Percentiles rank a stretch among this genome's conserved stretches.
Conservation (phyloP, 2,113 vertebrate species). For the Eonycteris spelaea region DNA sequence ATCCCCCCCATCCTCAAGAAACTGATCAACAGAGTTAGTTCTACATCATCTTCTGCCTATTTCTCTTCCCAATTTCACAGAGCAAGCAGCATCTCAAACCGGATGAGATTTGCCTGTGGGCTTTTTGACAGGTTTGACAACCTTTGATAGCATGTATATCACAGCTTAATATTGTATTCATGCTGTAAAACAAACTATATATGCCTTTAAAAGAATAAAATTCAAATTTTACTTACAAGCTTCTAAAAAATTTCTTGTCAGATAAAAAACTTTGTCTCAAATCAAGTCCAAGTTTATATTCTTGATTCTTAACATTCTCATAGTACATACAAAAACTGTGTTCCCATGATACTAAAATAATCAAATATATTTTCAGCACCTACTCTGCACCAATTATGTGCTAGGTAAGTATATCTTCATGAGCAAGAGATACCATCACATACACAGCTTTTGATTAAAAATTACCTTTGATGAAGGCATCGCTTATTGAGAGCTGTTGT, state of each 20-base stretch:
- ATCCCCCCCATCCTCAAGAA: background rate
- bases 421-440: background rate
- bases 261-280: background rate
- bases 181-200: background rate
- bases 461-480: conserved; percentile 98
- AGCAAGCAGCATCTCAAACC: background rate
- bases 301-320: conserved; percentile 10
- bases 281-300: background rate
- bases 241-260: conserved; percentile 43
- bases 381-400: background rate
- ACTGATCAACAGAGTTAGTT: background rate
- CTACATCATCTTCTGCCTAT: background rate
- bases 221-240: background rate
- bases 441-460: background rate
- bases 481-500: conserved; percentile 96
- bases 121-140: background rate
- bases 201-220: conserved; percentile 28
- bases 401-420: background rate
- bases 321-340: background rate
- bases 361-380: background rate
- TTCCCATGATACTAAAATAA: background rate
- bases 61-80: background rate
- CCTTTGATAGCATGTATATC: background rate
- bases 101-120: background rate
- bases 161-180: background rate